Percentiles rank a stretch among this genome's conserved stretches.
These are phyloP conservation scores for Mechanitis messenoides DNA, from an alignment of 2,888 invertebrate species.

Conservation along the genomic window DNA sequence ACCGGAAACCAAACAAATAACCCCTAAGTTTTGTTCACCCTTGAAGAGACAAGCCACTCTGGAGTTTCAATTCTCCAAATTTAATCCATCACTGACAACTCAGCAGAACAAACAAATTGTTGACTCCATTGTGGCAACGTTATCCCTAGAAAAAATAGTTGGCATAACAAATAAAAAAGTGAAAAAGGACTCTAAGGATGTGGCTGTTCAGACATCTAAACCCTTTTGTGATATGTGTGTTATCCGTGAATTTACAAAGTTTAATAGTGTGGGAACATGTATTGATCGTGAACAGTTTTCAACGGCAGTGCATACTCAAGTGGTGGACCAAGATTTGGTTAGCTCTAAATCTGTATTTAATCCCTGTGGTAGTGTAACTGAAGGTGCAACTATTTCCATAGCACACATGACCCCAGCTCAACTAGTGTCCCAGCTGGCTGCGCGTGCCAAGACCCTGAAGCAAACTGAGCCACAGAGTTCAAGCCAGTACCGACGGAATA, in stretches of 20 bases:
- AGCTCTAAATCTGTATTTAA: slow-evolving; percentile 63
- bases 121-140: slow-evolving; percentile 53
- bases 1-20: slow-evolving; percentile 43
- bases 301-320: slow-evolving; percentile 60
- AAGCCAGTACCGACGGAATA: slow-evolving; percentile 29
- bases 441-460: slow-evolving; percentile 65
- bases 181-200: slow-evolving; percentile 52
- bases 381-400: slow-evolving; percentile 59
- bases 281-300: slow-evolving; percentile 51
- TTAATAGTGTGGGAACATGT: slow-evolving; percentile 40
- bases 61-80: slow-evolving; percentile 59
- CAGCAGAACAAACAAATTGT: slow-evolving; percentile 62
- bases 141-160: slow-evolving; percentile 54
- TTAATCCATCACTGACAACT: slow-evolving; percentile 34
- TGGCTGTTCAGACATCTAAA: slow-evolving; percentile 58
- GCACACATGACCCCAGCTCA: slow-evolving; percentile 70
- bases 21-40: slow-evolving; percentile 59
- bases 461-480: slow-evolving; percentile 41
- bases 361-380: slow-evolving; percentile 53
- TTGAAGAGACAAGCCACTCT: slow-evolving; percentile 57
- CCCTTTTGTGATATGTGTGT: slow-evolving; percentile 63
- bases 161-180: slow-evolving; percentile 49
- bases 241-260: slow-evolving; percentile 52
- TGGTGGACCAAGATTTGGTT: slow-evolving; percentile 60
- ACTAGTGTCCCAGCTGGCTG: slow-evolving; percentile 65